Percentiles rank a stretch among this genome's conserved stretches.
Conservation (phyloP, 35 echinoderm and acorn worm species). For the Acanthaster planci region DNA sequence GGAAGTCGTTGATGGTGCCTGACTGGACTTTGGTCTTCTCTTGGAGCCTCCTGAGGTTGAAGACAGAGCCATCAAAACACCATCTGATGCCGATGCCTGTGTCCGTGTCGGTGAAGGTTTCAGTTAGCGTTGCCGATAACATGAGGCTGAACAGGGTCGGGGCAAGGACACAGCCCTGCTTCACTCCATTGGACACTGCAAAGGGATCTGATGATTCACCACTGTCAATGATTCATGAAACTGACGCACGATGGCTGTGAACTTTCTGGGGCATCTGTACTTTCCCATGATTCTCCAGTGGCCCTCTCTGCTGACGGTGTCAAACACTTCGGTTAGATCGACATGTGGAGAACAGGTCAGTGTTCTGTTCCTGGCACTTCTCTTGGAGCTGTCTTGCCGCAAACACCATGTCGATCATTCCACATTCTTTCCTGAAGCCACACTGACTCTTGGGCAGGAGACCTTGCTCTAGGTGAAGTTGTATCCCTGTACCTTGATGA, state of each 20-base stretch:
- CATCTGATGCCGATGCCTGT: background rate
- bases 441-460: conserved; percentile 23
- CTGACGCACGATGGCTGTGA: conserved; percentile 6
- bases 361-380: conserved; percentile 32
- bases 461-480: background rate
- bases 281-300: conserved; percentile 36
- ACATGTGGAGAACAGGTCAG: background rate
- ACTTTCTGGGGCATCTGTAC: background rate
- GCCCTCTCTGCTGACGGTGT: conserved; percentile 3
- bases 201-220: conserved; percentile 10
- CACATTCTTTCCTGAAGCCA: conserved; percentile 48
- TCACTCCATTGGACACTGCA: background rate
- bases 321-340: background rate
- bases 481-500: no score
- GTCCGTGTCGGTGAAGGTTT: conserved; percentile 11
- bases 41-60: conserved; percentile 22
- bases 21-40: background rate
- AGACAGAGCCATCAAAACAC: background rate
- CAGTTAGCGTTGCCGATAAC: conserved; percentile 10
- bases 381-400: conserved; percentile 53
- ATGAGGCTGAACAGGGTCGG: conserved; percentile 23
- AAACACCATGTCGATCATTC: conserved; percentile 70
- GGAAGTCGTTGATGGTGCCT: conserved; percentile 17
- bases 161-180: conserved; percentile 30
- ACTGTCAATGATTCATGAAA: conserved; percentile 3